Evolutionary conservation across 2,888 invertebrate genomes (phyloP).

Genomic region (Lissonota sp.): DNA sequence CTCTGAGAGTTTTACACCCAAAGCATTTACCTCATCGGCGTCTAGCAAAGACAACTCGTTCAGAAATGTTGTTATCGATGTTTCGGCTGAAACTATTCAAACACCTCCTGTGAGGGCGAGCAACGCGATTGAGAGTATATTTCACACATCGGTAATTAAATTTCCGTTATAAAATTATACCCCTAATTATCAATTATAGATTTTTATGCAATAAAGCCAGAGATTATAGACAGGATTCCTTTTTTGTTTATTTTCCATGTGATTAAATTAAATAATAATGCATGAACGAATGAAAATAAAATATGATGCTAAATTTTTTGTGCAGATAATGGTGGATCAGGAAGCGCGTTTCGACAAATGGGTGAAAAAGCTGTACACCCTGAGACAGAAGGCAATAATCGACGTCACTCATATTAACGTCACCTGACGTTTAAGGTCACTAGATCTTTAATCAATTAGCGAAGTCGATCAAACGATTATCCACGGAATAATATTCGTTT

Average conservation of each 20-base stretch:
- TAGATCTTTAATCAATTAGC: slow-evolving; percentile 18
- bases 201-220: no score
- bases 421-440: slow-evolving; percentile 49
- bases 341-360: slow-evolving; percentile 90
- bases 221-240: no score
- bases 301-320: slow-evolving; percentile 69
- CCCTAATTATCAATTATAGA: no score
- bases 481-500: neutral
- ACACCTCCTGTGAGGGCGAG: slow-evolving; percentile 85
- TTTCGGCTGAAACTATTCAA: slow-evolving; percentile 89
- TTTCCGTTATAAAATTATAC: neutral
- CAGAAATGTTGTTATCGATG: slow-evolving; percentile 90
- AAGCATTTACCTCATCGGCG: slow-evolving; percentile 85
- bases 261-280: neutral
- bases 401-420: slow-evolving; percentile 74
- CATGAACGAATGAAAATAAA: neutral
- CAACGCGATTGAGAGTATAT: slow-evolving; percentile 77
- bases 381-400: slow-evolving; percentile 87
- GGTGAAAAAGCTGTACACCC: slow-evolving; percentile 89
- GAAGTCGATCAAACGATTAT: neutral
- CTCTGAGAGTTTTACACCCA: slow-evolving; percentile 88
- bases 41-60: slow-evolving; percentile 86
- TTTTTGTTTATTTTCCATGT: neutral
- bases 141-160: slow-evolving; percentile 79
- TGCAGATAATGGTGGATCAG: slow-evolving; percentile 89